Base-by-base conservation (phyloP, 2,797 vertebrate genomes). In the Sebastes matsubarae region DNA sequence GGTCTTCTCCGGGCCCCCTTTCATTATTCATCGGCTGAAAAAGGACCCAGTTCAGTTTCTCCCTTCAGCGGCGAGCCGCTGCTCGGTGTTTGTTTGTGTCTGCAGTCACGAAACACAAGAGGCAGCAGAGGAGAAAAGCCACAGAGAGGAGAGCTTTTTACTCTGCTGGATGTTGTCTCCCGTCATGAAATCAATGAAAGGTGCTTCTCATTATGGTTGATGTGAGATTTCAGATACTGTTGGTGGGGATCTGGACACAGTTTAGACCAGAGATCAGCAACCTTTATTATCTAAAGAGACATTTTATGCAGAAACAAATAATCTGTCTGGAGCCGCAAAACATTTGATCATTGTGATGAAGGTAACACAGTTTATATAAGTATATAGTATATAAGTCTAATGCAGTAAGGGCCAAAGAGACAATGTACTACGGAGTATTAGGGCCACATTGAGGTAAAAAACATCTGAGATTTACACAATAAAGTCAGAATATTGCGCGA, bases 11-110 rank as follows among this genome's bases (percentile, higher is more conserved):
- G 67, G 72, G 83, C 36, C 78, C 75, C 74, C 68, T 83, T 95
- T 85, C 89, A 95, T 95, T 95, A 95, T 95, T 95, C 83, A 95
- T 89, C 63, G 81, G 73, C 87, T 93, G 93, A 90, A 95, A 95
- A 93, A 89, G 88, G 92, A 95, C 66, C 92, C 92, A 86, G 91
- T 94, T 94, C 87, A 75, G 89, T 95, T 93, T 93, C 88, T 87
- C 57, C 72, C 80, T 30, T 73, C 71, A 72, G 72, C 71, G 80
- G 72, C 20, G 80, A 79, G 73, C 24, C 27, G 6, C 67, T 16
- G 68, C 74, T 69, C 64, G 1, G n/a, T 20, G 73, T 69, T 58
- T 2, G 46, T 77, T 73, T 75, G 72, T 30, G 8, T 66, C 55
- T 46, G 71, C 70, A 71, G 80, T 25, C 72, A 57, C 12, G 10